Percentiles rank a stretch among this genome's conserved stretches.
Conservation (phyloP, 2,797 vertebrate species). For the Harpagifer antarcticus region DNA sequence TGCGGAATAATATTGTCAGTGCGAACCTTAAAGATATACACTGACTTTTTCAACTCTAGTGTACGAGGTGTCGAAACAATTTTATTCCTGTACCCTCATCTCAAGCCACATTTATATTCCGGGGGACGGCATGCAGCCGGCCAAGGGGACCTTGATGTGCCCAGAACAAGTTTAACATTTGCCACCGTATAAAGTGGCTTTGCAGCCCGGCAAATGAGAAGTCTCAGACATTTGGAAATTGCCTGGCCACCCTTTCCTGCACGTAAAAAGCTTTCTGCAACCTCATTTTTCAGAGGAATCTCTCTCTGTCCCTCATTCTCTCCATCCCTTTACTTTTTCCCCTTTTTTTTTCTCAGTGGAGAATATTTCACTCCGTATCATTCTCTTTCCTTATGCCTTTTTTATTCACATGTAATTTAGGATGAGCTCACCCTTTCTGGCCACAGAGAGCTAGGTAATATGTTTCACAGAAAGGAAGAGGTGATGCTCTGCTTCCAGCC, state of each 20-base stretch:
- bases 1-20: background rate
- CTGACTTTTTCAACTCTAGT: constrained; percentile 32
- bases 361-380: background rate
- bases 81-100: constrained; percentile 29
- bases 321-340: constrained; percentile 19
- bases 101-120: constrained; percentile 72
- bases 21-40: constrained; percentile 7
- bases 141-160: constrained; percentile 78
- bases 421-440: constrained; percentile 42
- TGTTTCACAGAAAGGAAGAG: constrained; percentile 51
- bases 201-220: constrained; percentile 74
- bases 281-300: constrained; percentile 75
- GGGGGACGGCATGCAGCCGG: constrained; percentile 43
- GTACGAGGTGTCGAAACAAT: constrained; percentile 42
- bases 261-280: constrained; percentile 77
- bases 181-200: constrained; percentile 73
- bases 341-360: background rate
- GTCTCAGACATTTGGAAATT: constrained; percentile 78
- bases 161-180: constrained; percentile 79
- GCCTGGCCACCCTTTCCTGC: constrained; percentile 62
- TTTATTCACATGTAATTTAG: constrained; percentile 35
- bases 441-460: constrained; percentile 46
- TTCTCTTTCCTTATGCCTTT: constrained; percentile 19
- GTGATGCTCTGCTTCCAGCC: constrained; percentile 35
- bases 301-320: constrained; percentile 18